A percentile compares a stretch with the other conserved stretches of the same genome.
phyloP scores from a whole-genome alignment of 2,113 vertebrate species.

The Lagopus leucura region DNA sequence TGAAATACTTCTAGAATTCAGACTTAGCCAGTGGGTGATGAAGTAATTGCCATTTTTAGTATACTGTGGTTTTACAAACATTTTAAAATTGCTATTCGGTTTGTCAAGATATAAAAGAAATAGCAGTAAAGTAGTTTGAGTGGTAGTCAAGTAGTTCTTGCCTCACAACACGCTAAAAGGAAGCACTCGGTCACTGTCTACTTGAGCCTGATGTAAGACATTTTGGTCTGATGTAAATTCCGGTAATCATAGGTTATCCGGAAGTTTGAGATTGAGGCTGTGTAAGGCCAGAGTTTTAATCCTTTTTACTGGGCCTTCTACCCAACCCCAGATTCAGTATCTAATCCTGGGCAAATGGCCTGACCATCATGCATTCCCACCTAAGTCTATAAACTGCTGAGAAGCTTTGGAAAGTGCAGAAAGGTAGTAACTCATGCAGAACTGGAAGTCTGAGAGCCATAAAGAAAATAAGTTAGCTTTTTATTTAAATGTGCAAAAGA shows the following conservation, averaged over 20 bases:
- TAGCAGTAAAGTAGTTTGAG: not conserved
- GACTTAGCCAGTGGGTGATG: not conserved
- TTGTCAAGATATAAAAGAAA: not conserved
- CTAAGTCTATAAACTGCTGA: not conserved
- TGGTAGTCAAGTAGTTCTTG: not conserved
- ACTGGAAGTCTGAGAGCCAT: not conserved
- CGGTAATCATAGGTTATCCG: not conserved
- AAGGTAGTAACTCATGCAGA: not conserved
- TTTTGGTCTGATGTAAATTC: not conserved
- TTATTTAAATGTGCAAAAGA: not conserved
- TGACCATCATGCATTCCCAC: not conserved
- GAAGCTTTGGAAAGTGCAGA: not conserved
- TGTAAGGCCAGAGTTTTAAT: not conserved
- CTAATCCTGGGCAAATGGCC: not conserved
- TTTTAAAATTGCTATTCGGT: not conserved
- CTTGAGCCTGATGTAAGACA: not conserved
- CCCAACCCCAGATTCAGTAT: not conserved
- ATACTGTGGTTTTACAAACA: not conserved
- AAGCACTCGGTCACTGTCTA: not conserved
- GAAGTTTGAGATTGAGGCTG: not conserved
- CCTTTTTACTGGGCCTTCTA: not conserved
- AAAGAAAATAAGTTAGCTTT: not conserved
- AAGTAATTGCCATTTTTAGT: slow-evolving; percentile 9
- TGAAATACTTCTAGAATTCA: not conserved
- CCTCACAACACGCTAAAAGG: not conserved